Percentiles rank a stretch among this genome's conserved stretches.
phyloP scores from a whole-genome alignment of 2,113 vertebrate genomes.

The Crypturellus undulatus region DNA sequence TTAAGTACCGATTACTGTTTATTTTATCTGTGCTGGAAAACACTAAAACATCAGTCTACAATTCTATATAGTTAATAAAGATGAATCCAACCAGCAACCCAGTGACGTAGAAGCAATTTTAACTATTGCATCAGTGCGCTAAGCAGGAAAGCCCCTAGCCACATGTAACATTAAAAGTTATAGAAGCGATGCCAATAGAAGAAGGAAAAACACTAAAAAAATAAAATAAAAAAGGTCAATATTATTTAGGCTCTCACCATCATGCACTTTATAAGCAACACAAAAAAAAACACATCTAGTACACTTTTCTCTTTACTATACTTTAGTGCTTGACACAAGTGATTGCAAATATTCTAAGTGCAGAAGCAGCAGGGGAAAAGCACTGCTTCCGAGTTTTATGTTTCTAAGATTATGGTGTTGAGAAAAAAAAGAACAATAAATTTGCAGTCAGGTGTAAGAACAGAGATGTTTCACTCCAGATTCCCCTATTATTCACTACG shows the following conservation, averaged over 20 bases:
- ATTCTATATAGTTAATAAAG: conserved; percentile 89
- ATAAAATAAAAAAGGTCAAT: conserved; percentile 79
- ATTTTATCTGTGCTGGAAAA: conserved; percentile 91
- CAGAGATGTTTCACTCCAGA: conserved; percentile 78
- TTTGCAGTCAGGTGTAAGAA: conserved; percentile 81
- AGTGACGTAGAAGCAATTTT: conserved; percentile 89
- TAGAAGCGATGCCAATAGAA: conserved; percentile 88
- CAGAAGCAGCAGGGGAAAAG: conserved; percentile 79
- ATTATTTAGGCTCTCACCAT: conserved; percentile 90
- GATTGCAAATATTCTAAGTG: conserved; percentile 85
- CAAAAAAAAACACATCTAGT: conserved; percentile 90
- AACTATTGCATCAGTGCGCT: conserved; percentile 87
- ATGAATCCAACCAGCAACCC: conserved; percentile 89
- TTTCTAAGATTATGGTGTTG: conserved; percentile 85
- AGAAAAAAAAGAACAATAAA: conserved; percentile 78
- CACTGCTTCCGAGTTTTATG: conserved; percentile 77
- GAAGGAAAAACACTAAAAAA: conserved; percentile 84
- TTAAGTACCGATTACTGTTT: conserved; percentile 87
- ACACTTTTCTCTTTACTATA: conserved; percentile 87
- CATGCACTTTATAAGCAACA: conserved; percentile 98
- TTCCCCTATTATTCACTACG: conserved; percentile 66
- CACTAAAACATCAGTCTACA: conserved; percentile 88
- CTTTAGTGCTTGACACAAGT: conserved; percentile 89
- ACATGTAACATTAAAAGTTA: conserved; percentile 86
- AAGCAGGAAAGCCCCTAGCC: conserved; percentile 87